phyloP scores from a whole-genome alignment of 2,888 invertebrate genomes.

The Rotaria magnacalcarata region DNA sequence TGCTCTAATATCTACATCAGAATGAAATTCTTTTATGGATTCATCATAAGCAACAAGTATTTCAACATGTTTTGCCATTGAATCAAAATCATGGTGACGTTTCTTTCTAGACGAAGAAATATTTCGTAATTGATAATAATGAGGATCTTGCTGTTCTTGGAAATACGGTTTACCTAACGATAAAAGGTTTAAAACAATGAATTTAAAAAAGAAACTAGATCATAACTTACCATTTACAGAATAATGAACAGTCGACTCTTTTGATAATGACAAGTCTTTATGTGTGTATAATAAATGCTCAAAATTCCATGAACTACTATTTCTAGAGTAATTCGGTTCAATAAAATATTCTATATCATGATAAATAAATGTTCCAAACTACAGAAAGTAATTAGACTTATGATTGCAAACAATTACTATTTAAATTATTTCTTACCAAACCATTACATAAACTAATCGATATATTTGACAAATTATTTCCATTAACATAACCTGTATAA shows the following conservation, averaged over 20 bases:
- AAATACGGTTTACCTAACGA: not conserved
- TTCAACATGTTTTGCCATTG: not conserved
- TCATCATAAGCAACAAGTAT: slow-evolving; percentile 30
- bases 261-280: not conserved
- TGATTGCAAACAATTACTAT: not conserved
- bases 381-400: not conserved
- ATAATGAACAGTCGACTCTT: not conserved
- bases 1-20: not conserved
- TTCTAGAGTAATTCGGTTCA: not conserved
- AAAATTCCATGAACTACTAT: not conserved
- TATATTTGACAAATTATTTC: not conserved
- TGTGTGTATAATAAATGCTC: not conserved
- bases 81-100: not conserved
- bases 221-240: not conserved
- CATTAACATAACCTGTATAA: not conserved
- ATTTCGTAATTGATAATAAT: not conserved
- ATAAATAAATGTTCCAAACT: slow-evolving; percentile 17
- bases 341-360: not conserved
- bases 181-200: not conserved
- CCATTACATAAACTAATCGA: slow-evolving; percentile 27
- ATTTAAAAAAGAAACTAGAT: not conserved
- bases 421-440: not conserved
- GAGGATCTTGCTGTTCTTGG: not conserved
- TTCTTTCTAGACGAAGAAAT: not conserved
- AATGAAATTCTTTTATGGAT: not conserved